phyloP scores from a whole-genome alignment of 2,113 vertebrate species.

The Oncorhynchus masou region DNA sequence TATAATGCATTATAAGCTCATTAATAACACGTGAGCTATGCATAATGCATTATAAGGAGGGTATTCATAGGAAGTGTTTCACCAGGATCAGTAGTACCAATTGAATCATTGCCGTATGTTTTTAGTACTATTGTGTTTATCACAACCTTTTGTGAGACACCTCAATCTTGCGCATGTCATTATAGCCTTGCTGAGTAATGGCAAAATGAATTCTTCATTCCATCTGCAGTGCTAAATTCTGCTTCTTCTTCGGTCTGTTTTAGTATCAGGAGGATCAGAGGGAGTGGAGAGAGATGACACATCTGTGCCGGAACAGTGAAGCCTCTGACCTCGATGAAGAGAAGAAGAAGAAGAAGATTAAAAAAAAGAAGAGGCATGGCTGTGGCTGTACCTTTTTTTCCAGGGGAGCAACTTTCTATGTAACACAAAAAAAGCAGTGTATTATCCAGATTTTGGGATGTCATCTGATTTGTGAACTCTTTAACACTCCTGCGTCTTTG shows the following conservation, averaged over 20 bases:
- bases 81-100: background rate
- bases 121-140: too few species aligned
- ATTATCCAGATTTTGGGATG: slow-evolving; percentile 55
- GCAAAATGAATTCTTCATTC: background rate
- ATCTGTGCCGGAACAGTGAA: slow-evolving; percentile 74
- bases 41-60: too few species aligned
- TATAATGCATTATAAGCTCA: too few species aligned
- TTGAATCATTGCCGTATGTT: background rate
- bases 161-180: too few species aligned
- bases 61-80: too few species aligned
- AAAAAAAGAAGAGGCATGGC: slow-evolving; percentile 5
- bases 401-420: slow-evolving; percentile 58
- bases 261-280: slow-evolving; percentile 75
- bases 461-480: slow-evolving; percentile 58
- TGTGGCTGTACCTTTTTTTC: slow-evolving; percentile 55
- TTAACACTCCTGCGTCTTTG: slow-evolving; percentile 67
- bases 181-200: too few species aligned
- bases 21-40: too few species aligned
- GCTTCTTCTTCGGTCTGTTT: slow-evolving; percentile 34
- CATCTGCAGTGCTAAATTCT: slow-evolving; percentile 10
- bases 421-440: slow-evolving; percentile 57
- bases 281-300: slow-evolving; percentile 73
- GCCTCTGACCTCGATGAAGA: slow-evolving; percentile 59
- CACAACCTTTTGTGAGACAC: too few species aligned
- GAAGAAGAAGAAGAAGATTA: background rate